Evolutionary conservation across 1,140 invertebrate genomes (phyloP), one percentile per base, ranked within the genome.

Genomic region (Papilio helenus): DNA sequence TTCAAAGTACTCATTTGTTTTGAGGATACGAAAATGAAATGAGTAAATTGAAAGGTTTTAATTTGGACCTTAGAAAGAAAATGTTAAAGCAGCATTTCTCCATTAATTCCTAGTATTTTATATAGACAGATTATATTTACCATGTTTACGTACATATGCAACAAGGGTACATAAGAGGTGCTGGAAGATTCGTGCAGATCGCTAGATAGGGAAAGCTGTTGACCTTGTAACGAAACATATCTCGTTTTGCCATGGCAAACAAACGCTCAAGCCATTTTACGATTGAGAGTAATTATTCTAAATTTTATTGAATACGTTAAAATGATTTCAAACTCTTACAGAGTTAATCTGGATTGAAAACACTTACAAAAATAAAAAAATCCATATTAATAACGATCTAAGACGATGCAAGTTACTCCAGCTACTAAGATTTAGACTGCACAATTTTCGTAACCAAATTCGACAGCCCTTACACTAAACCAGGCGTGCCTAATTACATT

Each of bases 221-320:
- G 84, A 85, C 87, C 85, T 87, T 88, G 84, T 87, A 84, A 88
- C 86, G 82, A 73, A 71, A 79, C 80, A 72, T n/a, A n/a, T n/a
- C n/a, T n/a, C n/a, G n/a, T n/a, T n/a, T n/a, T n/a, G n/a, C n/a
- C n/a, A n/a, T 80, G 61, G 79, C 78, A 55, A 78, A 55, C 65
- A 55, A 78, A 46, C 65, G 65, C 12, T 82, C 39, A 80, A 39
- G 61, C 44, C n/a, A 44, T 51, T 72, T 44, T 29, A 29, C 44
- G 29, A 39, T 23, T 72, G 34, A 14, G 46, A n/a, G 44, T 58
- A 49, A 46, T 58, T 9, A 72, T 20, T 10, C 39, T 5, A 44
- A 29, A 34, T 72, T 72, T 72, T 72, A 23, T 42, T 72, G n/a
- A 72, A 42, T 12, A 44, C 71, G 34, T 10, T 3, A 16, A 68